Percentiles rank a stretch among this genome's conserved stretches.
Conservation (phyloP, 2,888 invertebrate species). For the Epiblema foenella region DNA sequence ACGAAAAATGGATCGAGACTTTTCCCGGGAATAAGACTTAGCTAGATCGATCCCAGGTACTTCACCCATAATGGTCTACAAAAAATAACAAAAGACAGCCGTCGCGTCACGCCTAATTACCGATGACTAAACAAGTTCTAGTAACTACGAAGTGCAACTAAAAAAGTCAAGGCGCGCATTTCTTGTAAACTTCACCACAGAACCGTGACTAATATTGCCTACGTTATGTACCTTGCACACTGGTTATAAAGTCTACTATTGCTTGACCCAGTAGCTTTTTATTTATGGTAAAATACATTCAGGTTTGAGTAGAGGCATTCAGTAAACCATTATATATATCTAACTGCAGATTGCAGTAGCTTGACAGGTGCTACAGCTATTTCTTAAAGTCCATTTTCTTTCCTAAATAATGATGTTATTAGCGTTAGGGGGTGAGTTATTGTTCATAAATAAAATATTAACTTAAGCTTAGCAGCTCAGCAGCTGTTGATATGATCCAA, state of each 20-base stretch:
- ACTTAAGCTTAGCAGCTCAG: not conserved
- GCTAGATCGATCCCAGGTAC: too few relatives aligned
- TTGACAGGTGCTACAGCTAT: not conserved
- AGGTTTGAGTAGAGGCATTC: not conserved
- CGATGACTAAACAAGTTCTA: not conserved
- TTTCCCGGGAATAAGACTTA: too few relatives aligned
- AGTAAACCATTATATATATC: not conserved
- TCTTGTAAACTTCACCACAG: not conserved
- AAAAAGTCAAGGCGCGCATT: slow-evolving; percentile 17
- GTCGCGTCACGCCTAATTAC: slow-evolving; percentile 12
- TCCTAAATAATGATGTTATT: not conserved
- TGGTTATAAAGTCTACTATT: not conserved
- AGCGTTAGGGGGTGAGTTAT: not conserved
- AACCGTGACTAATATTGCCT: not conserved
- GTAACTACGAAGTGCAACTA: slow-evolving; percentile 2
- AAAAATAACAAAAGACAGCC: too few relatives aligned
- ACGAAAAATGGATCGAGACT: too few relatives aligned
- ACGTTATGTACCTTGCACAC: not conserved
- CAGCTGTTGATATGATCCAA: too few relatives aligned
- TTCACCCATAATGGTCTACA: too few relatives aligned
- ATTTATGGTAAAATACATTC: slow-evolving; percentile 37
- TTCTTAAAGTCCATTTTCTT: not conserved
- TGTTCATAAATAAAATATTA: not conserved
- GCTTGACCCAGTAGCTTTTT: not conserved
- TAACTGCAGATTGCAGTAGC: not conserved